A percentile compares a stretch with the other conserved stretches of the same genome.
These are phyloP conservation scores for Asbolus verrucosus DNA, from an alignment of 1,140 invertebrate genomes.

Conservation along the genomic window DNA sequence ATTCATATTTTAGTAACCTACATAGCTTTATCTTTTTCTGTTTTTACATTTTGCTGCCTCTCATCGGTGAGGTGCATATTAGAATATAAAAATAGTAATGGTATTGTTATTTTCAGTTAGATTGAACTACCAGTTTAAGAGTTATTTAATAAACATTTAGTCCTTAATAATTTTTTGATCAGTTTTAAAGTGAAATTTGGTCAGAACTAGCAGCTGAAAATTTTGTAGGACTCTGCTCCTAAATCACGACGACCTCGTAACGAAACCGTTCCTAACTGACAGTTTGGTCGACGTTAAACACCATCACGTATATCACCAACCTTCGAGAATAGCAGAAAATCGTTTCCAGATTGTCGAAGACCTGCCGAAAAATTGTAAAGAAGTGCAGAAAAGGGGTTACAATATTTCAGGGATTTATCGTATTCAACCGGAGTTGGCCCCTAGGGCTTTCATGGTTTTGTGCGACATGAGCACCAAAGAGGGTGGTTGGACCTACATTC, in stretches of 20 bases:
- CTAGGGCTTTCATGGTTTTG: slow-evolving; percentile 69
- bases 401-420: slow-evolving; percentile 63
- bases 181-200: no score
- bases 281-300: background rate
- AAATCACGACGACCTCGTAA: background rate
- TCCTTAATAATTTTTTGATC: no score
- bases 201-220: background rate
- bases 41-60: no score
- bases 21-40: no score
- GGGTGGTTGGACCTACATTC: slow-evolving; percentile 74
- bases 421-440: slow-evolving; percentile 55
- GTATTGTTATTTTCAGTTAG: no score
- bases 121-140: no score
- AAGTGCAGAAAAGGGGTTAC: slow-evolving; percentile 15
- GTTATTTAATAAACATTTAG: no score
- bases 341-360: background rate
- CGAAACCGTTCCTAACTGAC: background rate
- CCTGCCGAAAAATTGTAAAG: slow-evolving; percentile 45
- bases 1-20: no score
- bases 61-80: no score
- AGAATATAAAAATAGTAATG: no score
- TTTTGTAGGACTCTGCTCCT: background rate
- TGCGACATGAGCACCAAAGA: slow-evolving; percentile 70
- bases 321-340: background rate
- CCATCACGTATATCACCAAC: background rate